These are phyloP conservation scores for Hydrotaea cyrtoneurina DNA, from an alignment of 2,888 invertebrate species.

Conservation along the genomic window DNA sequence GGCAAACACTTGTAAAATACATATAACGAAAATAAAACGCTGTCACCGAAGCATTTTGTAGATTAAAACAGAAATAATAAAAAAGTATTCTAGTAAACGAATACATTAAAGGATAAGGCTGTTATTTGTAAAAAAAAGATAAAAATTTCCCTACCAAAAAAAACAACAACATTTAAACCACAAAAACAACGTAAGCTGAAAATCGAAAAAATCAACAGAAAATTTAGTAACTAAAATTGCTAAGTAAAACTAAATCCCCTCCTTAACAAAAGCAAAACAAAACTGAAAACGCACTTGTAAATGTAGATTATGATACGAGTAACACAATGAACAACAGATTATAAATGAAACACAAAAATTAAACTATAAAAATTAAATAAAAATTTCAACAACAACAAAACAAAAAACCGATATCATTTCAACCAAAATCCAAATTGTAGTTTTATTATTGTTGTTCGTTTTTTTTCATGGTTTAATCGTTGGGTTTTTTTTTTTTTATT, in stretches of 20 bases:
- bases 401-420: slow-evolving; percentile 4
- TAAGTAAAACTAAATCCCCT: slow-evolving; percentile 48
- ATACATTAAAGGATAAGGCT: slow-evolving; percentile 78
- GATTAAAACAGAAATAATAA: not conserved
- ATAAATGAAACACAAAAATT: slow-evolving; percentile 12
- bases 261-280: not conserved
- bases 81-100: slow-evolving; percentile 7
- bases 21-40: slow-evolving; percentile 20
- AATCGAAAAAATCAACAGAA: slow-evolving; percentile 41
- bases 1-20: slow-evolving; percentile 32
- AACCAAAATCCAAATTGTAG: slow-evolving; percentile 25
- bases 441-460: slow-evolving; percentile 28
- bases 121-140: slow-evolving; percentile 77
- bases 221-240: slow-evolving; percentile 47
- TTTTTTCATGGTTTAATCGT: not conserved
- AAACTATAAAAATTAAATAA: slow-evolving; percentile 57
- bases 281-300: slow-evolving; percentile 51
- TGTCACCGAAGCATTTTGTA: not conserved
- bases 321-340: slow-evolving; percentile 26
- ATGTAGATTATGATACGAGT: slow-evolving; percentile 49
- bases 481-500: not conserved
- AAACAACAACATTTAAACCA: no score
- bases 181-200: slow-evolving; percentile 30
- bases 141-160: slow-evolving; percentile 17
- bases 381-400: slow-evolving; percentile 54